Evolutionary conservation across 2,888 invertebrate genomes (phyloP), one percentile per base, ranked within the genome.

Genomic region (Malacosoma neustria): DNA sequence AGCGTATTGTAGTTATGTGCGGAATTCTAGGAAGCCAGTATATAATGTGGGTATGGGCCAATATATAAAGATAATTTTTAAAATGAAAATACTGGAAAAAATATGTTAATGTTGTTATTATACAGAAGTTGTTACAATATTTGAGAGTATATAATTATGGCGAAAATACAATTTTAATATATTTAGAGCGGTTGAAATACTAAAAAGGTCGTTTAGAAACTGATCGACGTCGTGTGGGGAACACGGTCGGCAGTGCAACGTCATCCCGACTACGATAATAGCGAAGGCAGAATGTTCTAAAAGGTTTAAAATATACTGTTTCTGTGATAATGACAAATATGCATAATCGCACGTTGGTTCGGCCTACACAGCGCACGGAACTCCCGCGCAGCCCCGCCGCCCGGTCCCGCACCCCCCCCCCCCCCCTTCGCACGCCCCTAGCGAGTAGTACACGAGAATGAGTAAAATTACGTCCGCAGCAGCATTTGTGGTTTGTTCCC

Each of bases 91-190:
- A 76, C 76, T 73, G 72, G 67, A 64, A 72, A 72, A 79, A 74
- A 75, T 82, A 76, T 82, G 85, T 86, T 87, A 81, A 81, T 61
- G 82, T 86, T 87, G 84, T 86, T 87, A 86, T 86, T 87, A 86
- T 86, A 81, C 74, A 69, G 76, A 84, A 81, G 76, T 87, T 86
- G 86, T 87, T 86, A 84, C 79, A 82, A 81, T 86, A 84, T 87
- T 81, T 86, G 85, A 87, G 85, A 87, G 85, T 86, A 85, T 87
- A 22, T 22, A 22, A 84, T 82, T 74, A 74, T 68, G 67, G 70
- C 65, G 71, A 63, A 72, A 22, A 5, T 73, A 75, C 75, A 73
- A 68, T 71, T 58, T 66, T 66, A 57, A 12, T 64, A 66, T 69
- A 69, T 68, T 68, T 73, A 76, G 73, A 70, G 72, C 69, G 73